Evolutionary conservation across 2,888 invertebrate genomes (phyloP).

Genomic region (Philereme transversata): DNA sequence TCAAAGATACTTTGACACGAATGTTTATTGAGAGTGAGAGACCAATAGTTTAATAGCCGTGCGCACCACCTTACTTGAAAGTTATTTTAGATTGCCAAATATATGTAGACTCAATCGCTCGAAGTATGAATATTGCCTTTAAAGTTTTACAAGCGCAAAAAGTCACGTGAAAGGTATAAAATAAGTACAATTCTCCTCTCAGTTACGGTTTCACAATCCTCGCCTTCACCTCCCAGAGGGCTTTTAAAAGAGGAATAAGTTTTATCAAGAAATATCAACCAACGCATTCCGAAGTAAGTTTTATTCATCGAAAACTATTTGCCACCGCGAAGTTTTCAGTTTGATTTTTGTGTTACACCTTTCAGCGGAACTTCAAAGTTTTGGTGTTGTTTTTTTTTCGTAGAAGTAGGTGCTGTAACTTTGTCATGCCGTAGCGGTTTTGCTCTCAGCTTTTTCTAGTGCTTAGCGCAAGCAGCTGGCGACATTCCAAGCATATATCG

Average conservation of each 20-base stretch:
- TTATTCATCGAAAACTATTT: conserved; percentile 5
- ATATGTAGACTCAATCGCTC: too few species aligned
- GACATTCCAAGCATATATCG: conserved; percentile 60
- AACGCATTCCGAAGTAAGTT: conserved; percentile 1
- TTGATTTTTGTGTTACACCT: not conserved
- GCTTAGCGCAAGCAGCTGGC: conserved; percentile 49
- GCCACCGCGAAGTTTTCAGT: conserved; percentile 2
- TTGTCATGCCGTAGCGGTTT: conserved; percentile 32
- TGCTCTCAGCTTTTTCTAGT: conserved; percentile 44
- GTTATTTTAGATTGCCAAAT: too few species aligned
- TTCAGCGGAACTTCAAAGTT: not conserved
- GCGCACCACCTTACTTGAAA: too few species aligned
- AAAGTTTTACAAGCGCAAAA: too few species aligned
- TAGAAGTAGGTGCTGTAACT: conserved; percentile 22
- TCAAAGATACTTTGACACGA: too few species aligned
- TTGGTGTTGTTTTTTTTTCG: not conserved
- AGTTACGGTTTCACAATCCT: too few species aligned
- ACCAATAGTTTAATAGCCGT: too few species aligned
- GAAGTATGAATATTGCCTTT: too few species aligned
- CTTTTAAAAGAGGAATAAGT: not conserved
- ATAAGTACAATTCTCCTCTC: too few species aligned
- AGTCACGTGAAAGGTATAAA: too few species aligned
- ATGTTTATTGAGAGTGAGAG: too few species aligned
- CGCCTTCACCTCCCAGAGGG: not conserved
- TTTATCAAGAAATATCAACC: not conserved